Conservation (phyloP, 2,797 vertebrate species). For the Sorex maritimensis region DNA sequence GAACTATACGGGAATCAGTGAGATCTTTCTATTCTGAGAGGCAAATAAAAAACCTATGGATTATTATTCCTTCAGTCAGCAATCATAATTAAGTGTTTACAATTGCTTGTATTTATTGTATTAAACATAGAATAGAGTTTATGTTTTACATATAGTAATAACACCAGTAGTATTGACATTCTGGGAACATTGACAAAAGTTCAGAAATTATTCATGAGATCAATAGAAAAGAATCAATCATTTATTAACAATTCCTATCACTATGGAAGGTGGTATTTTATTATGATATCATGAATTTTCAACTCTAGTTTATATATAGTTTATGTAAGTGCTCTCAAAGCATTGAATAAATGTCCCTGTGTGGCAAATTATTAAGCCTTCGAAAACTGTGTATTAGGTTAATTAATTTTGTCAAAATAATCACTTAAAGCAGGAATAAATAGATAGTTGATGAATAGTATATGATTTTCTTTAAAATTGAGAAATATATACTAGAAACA, state of each 20-base stretch:
- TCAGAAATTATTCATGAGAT: neutral
- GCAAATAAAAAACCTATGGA: neutral
- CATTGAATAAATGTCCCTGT: constrained; percentile 31
- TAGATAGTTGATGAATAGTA: constrained; percentile 41
- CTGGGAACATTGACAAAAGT: constrained; percentile 13
- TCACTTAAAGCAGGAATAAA: neutral
- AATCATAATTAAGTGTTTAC: neutral
- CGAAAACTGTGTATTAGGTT: constrained; percentile 7
- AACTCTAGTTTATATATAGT: neutral
- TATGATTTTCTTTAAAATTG: constrained; percentile 40
- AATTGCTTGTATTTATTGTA: neutral
- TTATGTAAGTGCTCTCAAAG: constrained; percentile 11
- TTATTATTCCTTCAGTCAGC: neutral
- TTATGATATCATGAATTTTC: neutral
- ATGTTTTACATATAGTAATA: neutral
- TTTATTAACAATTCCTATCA: neutral
- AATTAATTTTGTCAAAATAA: constrained; percentile 45
- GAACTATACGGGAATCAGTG: neutral
- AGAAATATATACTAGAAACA: neutral
- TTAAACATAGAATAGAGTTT: neutral
- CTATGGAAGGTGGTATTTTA: neutral
- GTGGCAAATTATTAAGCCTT: constrained; percentile 10
- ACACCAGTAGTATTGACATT: neutral
- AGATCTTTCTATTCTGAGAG: neutral
- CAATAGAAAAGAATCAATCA: neutral